Conservation (phyloP, 2,888 invertebrate genomes). For the Lacanobia wlatinum region DNA sequence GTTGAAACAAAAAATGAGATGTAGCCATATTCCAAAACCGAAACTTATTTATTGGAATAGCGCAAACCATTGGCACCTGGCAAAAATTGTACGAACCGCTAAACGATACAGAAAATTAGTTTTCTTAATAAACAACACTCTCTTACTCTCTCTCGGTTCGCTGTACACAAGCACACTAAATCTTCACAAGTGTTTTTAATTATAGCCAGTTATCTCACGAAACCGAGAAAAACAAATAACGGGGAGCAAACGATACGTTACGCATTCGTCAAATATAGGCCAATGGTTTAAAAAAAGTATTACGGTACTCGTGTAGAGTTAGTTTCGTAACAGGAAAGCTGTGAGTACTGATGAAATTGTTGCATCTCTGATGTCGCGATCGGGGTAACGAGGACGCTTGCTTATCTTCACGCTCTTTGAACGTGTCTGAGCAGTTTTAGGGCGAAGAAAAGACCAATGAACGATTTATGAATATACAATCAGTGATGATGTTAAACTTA, state of each 20-base stretch:
- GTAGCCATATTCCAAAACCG: constrained; percentile 6
- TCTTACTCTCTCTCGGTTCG: too few relatives aligned
- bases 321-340: constrained; percentile 68
- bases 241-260: constrained; percentile 59
- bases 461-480: constrained; percentile 8
- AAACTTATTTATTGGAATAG: constrained; percentile 21
- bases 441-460: constrained; percentile 13
- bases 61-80: constrained; percentile 8
- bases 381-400: constrained; percentile 57
- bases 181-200: constrained; percentile 60
- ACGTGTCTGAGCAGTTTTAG: constrained; percentile 41
- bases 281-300: constrained; percentile 72
- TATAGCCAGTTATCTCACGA: constrained; percentile 54
- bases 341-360: constrained; percentile 63
- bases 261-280: constrained; percentile 69
- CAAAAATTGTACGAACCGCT: constrained; percentile 39
- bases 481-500: neutral
- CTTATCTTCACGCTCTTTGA: constrained; percentile 57
- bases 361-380: constrained; percentile 64
- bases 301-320: constrained; percentile 56
- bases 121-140: constrained; percentile 55
- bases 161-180: constrained; percentile 61
- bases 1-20: constrained; percentile 7
- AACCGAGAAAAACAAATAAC: constrained; percentile 62
- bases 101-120: constrained; percentile 51